Percentiles rank a stretch among this genome's conserved stretches.
These are phyloP conservation scores for Syngnathus rostellatus DNA, from an alignment of 2,797 vertebrate species.

Conservation along the genomic window DNA sequence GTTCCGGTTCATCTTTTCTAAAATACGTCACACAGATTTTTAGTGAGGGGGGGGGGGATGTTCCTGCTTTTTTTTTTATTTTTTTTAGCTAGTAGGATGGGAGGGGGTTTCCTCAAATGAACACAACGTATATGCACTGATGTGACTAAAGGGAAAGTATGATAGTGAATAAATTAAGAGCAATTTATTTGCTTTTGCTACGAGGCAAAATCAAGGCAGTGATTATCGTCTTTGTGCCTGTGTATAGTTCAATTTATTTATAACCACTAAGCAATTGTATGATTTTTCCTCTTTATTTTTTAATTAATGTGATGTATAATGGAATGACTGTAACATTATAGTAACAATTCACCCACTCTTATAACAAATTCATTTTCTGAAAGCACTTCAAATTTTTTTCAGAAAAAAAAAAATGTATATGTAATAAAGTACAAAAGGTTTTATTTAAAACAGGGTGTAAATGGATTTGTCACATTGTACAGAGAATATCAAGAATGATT, in stretches of 20 bases:
- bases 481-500: constrained; percentile 64
- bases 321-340: constrained; percentile 45
- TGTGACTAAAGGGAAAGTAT: constrained; percentile 85
- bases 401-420: constrained; percentile 62
- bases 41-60: constrained; percentile 10
- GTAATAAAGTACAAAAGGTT: constrained; percentile 59
- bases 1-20: constrained; percentile 72
- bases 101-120: constrained; percentile 50
- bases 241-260: constrained; percentile 69
- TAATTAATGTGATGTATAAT: constrained; percentile 56
- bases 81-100: constrained; percentile 64
- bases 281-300: constrained; percentile 49
- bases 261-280: constrained; percentile 73
- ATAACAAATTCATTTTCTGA: constrained; percentile 59
- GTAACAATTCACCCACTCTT: constrained; percentile 45
- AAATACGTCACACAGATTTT: constrained; percentile 43
- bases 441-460: constrained; percentile 73
- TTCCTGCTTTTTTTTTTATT: constrained; percentile 65
- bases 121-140: constrained; percentile 83
- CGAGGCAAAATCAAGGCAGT: constrained; percentile 53
- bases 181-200: constrained; percentile 49
- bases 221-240: constrained; percentile 49
- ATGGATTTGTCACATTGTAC: constrained; percentile 68
- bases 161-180: constrained; percentile 54
- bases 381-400: constrained; percentile 74